phyloP scores from a whole-genome alignment of 1,140 invertebrate genomes.

The Varroa destructor region DNA sequence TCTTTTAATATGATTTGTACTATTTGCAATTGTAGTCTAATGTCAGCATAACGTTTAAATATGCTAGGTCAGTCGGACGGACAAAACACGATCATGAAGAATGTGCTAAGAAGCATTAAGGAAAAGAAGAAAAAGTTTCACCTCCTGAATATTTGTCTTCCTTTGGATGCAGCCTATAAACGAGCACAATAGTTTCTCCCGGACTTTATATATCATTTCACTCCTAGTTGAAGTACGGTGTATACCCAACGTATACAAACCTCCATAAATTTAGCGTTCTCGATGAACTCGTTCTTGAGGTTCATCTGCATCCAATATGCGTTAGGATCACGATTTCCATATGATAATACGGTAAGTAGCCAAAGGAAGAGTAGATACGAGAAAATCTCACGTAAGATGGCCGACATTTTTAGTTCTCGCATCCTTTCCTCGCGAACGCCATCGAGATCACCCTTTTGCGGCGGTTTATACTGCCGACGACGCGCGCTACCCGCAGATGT shows the following conservation, averaged over 20 bases:
- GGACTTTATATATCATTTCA: too few relatives aligned
- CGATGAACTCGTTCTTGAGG: constrained; percentile 43
- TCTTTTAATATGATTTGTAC: too few relatives aligned
- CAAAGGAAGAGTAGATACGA: constrained; percentile 46
- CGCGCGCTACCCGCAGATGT: constrained; percentile 35
- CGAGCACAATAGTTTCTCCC: too few relatives aligned
- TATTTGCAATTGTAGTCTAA: too few relatives aligned
- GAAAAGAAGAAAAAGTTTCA: too few relatives aligned
- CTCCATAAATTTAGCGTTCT: constrained; percentile 32
- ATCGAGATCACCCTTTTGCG: constrained; percentile 40
- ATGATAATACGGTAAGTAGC: constrained; percentile 44
- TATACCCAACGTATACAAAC: constrained; percentile 27
- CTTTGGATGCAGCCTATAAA: too few relatives aligned
- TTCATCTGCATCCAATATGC: constrained; percentile 41
- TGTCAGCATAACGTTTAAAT: too few relatives aligned
- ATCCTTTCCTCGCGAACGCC: constrained; percentile 40
- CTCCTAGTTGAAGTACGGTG: too few relatives aligned
- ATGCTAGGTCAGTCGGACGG: too few relatives aligned
- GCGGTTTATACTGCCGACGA: constrained; percentile 34
- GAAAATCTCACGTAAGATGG: constrained; percentile 43
- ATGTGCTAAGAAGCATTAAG: too few relatives aligned
- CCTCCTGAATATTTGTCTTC: too few relatives aligned
- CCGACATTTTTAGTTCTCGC: constrained; percentile 45
- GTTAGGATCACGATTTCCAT: constrained; percentile 41
- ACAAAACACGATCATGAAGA: too few relatives aligned